Base-by-base conservation (phyloP, 2,888 invertebrate species). In the Pheosia gnoma region DNA sequence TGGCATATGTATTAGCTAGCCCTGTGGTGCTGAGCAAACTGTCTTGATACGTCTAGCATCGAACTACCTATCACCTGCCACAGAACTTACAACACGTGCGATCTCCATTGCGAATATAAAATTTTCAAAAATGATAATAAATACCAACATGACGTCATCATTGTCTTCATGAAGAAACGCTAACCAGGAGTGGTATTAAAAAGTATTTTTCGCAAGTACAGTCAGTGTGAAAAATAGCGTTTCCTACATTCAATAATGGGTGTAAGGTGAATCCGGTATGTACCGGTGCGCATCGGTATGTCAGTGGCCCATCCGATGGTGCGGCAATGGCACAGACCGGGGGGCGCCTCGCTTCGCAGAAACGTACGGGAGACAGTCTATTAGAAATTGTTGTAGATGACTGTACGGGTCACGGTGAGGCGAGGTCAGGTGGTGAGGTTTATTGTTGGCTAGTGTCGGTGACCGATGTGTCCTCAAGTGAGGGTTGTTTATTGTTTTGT, bases 291-390 rank as follows among this genome's bases (percentile, higher is more conserved):
- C 71, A 56, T 64, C 69, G 70, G 72, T 69, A 70, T 72, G 65
- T 56, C 59, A 60, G 63, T 65, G 61, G 69, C 59, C 67, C 71
- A 70, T 75, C 75, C 75, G 75, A 66, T 61, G 67, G 38, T 25
- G 63, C 72, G 37, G 10, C 37, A 53, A 72, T 71, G 70, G 69
- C 68, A 39, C 72, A 82, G 82, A 80, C 82, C 70, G 66, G 65
- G 70, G 78, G 82, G 78, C 83, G 83, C 82, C 83, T 60, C 59
- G 54, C 59, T 81, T 81, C 80, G 58, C 57, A 67, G 80, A 79
- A 80, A 11, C 68, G 62, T 72, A 72, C 74, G 72, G 70, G 70
- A 61, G 61, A 71, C 75, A 77, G 78, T 79, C 79, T 79, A 75
- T 78, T 79, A 77, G 74, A 78, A 72, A 78, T 78, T 70, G 71